Evolutionary conservation across 2,797 vertebrate genomes (phyloP).

Genomic region (Spinus olivaceus): DNA sequence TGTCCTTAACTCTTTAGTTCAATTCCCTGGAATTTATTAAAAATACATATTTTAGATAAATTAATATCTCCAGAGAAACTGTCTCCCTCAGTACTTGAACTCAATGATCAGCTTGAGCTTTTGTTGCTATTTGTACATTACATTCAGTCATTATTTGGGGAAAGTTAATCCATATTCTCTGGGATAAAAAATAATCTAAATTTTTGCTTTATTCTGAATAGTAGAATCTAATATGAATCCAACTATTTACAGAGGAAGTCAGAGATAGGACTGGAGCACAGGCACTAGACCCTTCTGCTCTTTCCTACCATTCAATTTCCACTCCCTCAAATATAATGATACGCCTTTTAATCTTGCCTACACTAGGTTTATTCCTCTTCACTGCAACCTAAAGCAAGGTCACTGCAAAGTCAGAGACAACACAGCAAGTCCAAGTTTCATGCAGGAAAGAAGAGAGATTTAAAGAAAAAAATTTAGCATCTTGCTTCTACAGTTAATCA

Average conservation of each 20-base stretch:
- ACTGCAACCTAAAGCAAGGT: slow-evolving; percentile 36
- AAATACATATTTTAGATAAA: neutral
- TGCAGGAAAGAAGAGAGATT: neutral
- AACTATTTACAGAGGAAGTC: neutral
- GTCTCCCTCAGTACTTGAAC: neutral
- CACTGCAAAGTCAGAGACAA: slow-evolving; percentile 31
- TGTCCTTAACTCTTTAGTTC: neutral
- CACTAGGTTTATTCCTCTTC: neutral
- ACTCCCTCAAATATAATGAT: slow-evolving; percentile 17
- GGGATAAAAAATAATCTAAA: neutral
- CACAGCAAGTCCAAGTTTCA: neutral
- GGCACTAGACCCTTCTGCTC: neutral
- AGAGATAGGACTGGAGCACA: neutral
- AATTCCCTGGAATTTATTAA: neutral
- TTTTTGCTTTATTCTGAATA: neutral
- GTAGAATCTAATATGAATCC: neutral
- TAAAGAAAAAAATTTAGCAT: neutral
- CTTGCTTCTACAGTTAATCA: neutral
- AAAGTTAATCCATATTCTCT: neutral
- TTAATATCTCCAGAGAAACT: neutral
- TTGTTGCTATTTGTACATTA: neutral
- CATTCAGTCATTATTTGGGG: neutral
- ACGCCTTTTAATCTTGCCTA: neutral
- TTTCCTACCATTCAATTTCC: neutral
- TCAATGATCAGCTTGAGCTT: neutral